Evolutionary conservation across 2,113 vertebrate genomes (phyloP), one percentile per base, ranked within the genome.

Genomic region (Catharus bicknelli): DNA sequence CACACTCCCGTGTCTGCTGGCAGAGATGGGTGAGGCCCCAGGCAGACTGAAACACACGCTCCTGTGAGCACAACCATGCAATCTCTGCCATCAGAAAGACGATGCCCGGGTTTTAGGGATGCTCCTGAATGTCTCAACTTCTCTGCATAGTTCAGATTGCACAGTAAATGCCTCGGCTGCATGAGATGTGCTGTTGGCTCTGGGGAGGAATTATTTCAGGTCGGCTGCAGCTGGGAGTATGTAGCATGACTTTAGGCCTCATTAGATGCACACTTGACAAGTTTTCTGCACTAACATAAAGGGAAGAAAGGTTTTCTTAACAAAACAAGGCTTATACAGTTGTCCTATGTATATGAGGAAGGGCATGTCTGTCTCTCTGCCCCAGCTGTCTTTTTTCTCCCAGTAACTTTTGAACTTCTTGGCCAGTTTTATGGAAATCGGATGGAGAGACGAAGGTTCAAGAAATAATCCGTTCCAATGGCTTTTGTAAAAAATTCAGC

Each of bases 121-220:
- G 59, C 77, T 93, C 54, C 86, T 82, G 54, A 90, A 90, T 84
- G 58, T 94, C 85, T 94, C 67, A 74, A 83, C 93, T 95, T 95
- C 94, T 84, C 92, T 7, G 83, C 90, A 93, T 94, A 89, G 73
- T 34, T 95, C 0, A 3, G 67, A 92, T 92, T 93, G 95, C 94
- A 82, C 86, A 92, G 83, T 45, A 72, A 81, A 91, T 95, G 59
- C 93, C 77, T 94, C 17, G 27, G 83, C 90, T 86, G 61, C 73
- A 59, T 38, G 86, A 75, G 72, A 92, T 84, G 92, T 77, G 76
- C 83, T 86, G 19, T 22, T 78, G 88, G 88, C 94, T 92, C 92
- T 75, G 61, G 82, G 88, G 85, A 90, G 76, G 63, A 69, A 91
- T 95, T 95, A 86, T 93, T 95, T 95, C 95, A 94, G 86, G 92